These are phyloP conservation scores for Girardia tigrina DNA, from an alignment of 2,888 invertebrate species.

Conservation along the genomic window DNA sequence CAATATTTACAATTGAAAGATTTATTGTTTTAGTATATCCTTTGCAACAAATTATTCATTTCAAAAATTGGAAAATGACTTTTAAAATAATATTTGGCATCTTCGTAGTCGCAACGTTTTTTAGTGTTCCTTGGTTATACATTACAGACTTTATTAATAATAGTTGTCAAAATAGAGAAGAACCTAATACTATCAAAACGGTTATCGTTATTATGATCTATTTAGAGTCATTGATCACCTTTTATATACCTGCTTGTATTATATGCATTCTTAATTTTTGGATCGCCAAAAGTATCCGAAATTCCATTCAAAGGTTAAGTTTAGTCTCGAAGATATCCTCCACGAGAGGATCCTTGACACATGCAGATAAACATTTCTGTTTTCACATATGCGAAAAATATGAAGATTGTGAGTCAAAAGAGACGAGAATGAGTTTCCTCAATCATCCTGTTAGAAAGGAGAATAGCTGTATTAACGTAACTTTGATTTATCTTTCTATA, in stretches of 20 bases:
- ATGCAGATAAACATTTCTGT: not conserved
- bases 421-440: not conserved
- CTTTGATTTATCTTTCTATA: constrained; percentile 8
- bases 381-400: not conserved
- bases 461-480: not conserved
- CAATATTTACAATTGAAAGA: constrained; percentile 21
- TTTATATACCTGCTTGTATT: constrained; percentile 8
- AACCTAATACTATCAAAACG: not conserved
- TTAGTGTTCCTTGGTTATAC: constrained; percentile 26
- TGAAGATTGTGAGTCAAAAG: not conserved
- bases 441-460: constrained; percentile 16
- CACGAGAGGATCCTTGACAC: not conserved
- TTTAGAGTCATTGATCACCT: not conserved
- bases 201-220: not conserved
- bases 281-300: constrained; percentile 8
- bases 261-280: constrained; percentile 27
- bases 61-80: constrained; percentile 15
- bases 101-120: not conserved
- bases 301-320: not conserved
- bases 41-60: constrained; percentile 11
- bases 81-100: not conserved
- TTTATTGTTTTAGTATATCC: constrained; percentile 30
- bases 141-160: not conserved
- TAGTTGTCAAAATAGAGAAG: not conserved
- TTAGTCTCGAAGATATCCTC: not conserved